These are phyloP conservation scores for Mycalesis mineus DNA, from an alignment of 2,888 invertebrate genomes.

Conservation along the genomic window DNA sequence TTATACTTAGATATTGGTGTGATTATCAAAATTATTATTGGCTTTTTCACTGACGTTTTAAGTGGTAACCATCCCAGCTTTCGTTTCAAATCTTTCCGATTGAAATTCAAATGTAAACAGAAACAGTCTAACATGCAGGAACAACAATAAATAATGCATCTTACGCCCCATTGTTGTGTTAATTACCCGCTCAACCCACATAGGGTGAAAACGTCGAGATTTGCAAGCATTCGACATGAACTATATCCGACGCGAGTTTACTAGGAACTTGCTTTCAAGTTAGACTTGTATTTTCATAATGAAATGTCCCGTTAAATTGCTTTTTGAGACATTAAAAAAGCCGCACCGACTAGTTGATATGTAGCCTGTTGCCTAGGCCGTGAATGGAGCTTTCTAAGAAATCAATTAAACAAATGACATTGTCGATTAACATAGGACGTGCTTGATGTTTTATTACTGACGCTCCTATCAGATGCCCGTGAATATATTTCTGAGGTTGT, in stretches of 20 bases:
- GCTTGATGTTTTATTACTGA: slow-evolving; percentile 17
- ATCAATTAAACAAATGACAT: slow-evolving; percentile 30
- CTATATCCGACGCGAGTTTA: slow-evolving; percentile 25
- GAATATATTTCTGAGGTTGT: not conserved
- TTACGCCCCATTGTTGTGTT: slow-evolving; percentile 62
- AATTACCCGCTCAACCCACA: slow-evolving; percentile 62
- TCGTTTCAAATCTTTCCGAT: slow-evolving; percentile 27
- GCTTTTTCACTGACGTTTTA: no score
- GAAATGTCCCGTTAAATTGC: slow-evolving; percentile 39
- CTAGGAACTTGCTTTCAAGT: not conserved
- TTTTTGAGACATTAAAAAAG: slow-evolving; percentile 18
- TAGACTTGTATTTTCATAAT: slow-evolving; percentile 24
- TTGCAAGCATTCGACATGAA: slow-evolving; percentile 44
- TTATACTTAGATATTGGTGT: no score
- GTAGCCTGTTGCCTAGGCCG: slow-evolving; percentile 24
- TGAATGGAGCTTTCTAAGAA: slow-evolving; percentile 30
- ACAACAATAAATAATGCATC: slow-evolving; percentile 59
- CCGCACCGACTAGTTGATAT: slow-evolving; percentile 14
- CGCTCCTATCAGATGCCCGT: not conserved
- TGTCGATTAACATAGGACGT: slow-evolving; percentile 29
- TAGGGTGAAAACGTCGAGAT: slow-evolving; percentile 53
- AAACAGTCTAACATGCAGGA: slow-evolving; percentile 38
- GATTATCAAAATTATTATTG: no score
- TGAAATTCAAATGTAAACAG: slow-evolving; percentile 33
- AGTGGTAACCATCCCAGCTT: slow-evolving; percentile 19